A percentile compares a stretch with the other conserved stretches of the same genome.
phyloP scores from a whole-genome alignment of 2,888 invertebrate genomes.

The Synergus japonicus region DNA sequence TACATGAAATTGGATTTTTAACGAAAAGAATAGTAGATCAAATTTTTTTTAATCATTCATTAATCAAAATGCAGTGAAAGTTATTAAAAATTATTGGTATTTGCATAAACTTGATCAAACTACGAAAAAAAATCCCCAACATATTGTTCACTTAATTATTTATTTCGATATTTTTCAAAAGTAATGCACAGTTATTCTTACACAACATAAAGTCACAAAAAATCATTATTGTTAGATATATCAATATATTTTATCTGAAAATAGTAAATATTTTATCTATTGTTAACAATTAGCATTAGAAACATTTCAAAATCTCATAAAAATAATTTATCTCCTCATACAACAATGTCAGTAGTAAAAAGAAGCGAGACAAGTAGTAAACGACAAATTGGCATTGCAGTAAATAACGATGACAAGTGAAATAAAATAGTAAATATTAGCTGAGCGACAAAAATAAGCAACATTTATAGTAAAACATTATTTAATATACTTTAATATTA shows the following conservation, averaged over 20 bases:
- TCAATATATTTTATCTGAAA: not conserved
- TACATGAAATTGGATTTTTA: conserved; percentile 59
- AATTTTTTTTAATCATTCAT: not conserved
- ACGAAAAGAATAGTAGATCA: not conserved
- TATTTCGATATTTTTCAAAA: not conserved
- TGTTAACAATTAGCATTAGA: not conserved
- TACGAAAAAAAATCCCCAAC: too few relatives aligned
- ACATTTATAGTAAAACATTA: not conserved
- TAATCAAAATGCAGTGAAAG: not conserved
- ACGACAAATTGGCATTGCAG: not conserved
- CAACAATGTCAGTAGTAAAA: not conserved
- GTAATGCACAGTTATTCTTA: not conserved
- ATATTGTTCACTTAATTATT: not conserved
- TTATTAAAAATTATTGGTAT: not conserved
- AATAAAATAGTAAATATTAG: not conserved
- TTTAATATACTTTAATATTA: not conserved
- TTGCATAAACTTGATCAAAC: not conserved
- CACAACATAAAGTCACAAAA: not conserved
- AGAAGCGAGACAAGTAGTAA: too few relatives aligned
- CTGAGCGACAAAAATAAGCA: not conserved
- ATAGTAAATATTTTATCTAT: not conserved
- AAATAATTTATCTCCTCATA: not conserved
- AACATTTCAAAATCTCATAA: not conserved
- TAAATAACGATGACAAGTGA: conserved; percentile 1
- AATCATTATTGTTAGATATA: not conserved